Percentiles rank a stretch among this genome's conserved stretches.
Evolutionary conservation across 2,113 vertebrate species (phyloP).

Genomic region (Acanthochromis polyacanthus): DNA sequence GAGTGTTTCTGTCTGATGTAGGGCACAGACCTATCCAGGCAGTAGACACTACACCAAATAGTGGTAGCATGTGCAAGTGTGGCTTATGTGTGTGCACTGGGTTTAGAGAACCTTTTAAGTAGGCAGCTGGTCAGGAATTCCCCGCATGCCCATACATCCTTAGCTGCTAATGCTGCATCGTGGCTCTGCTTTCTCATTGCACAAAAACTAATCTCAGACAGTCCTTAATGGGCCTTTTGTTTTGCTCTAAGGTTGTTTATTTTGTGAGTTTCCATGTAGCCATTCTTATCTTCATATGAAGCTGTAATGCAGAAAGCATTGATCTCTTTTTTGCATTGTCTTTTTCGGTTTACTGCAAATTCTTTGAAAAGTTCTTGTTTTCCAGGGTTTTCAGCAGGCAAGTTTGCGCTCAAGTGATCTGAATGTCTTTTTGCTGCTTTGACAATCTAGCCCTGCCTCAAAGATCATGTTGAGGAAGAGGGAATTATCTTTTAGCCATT

Average conservation of each 20-base stretch:
- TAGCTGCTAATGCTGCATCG: slow-evolving; percentile 36
- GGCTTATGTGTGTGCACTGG: slow-evolving; percentile 33
- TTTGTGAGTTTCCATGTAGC: slow-evolving; percentile 19
- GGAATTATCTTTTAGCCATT: slow-evolving; percentile 72
- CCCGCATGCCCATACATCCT: slow-evolving; percentile 48
- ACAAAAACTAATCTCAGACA: slow-evolving; percentile 52
- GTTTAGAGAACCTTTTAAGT: slow-evolving; percentile 33
- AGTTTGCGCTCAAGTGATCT: not conserved
- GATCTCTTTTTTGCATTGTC: not conserved
- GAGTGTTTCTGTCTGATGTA: not conserved
- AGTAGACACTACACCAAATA: not conserved
- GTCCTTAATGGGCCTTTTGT: slow-evolving; percentile 31
- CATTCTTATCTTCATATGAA: no score
- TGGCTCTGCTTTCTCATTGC: slow-evolving; percentile 39
- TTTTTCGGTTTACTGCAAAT: not conserved
- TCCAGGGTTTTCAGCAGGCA: not conserved
- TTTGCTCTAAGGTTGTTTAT: slow-evolving; percentile 11
- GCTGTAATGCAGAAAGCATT: no score
- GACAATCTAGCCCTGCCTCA: slow-evolving; percentile 30
- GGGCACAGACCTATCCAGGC: not conserved
- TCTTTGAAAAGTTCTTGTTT: not conserved
- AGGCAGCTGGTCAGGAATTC: slow-evolving; percentile 68
- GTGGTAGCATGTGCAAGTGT: not conserved
- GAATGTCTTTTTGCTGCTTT: slow-evolving; percentile 12
- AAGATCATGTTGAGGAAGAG: slow-evolving; percentile 68